Percentiles rank a stretch among this genome's conserved stretches.
These are phyloP conservation scores for Trogon melanurus DNA, from an alignment of 2,113 vertebrate species.

Conservation along the genomic window DNA sequence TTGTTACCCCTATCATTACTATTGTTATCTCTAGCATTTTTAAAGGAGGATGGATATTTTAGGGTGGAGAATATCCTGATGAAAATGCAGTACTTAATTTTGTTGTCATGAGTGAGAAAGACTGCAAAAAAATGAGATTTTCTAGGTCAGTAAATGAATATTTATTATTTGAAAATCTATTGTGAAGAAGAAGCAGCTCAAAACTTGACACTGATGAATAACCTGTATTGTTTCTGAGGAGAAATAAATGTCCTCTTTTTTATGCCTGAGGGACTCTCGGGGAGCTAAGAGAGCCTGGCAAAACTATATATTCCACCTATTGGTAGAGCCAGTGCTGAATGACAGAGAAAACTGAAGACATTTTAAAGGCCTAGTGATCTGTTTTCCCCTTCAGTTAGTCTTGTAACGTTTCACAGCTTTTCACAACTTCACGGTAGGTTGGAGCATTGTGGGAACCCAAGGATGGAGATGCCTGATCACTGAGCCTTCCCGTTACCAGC, in stretches of 20 bases:
- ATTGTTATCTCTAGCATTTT: background rate
- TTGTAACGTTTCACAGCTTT: background rate
- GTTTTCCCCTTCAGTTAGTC: background rate
- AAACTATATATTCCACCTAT: background rate
- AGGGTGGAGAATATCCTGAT: background rate
- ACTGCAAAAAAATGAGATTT: background rate
- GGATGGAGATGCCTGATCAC: background rate
- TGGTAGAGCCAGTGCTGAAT: background rate
- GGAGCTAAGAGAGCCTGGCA: background rate
- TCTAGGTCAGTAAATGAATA: constrained; percentile 45
- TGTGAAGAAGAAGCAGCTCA: background rate
- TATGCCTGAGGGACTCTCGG: background rate
- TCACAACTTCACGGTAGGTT: background rate
- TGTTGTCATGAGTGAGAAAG: background rate
- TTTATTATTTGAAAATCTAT: constrained; percentile 1
- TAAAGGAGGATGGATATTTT: background rate
- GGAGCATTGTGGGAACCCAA: background rate
- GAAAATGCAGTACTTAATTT: background rate
- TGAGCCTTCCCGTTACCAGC: background rate
- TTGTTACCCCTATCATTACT: background rate
- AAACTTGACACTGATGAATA: constrained; percentile 16
- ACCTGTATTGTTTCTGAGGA: constrained; percentile 16
- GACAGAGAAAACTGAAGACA: background rate
- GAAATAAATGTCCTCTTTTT: background rate
- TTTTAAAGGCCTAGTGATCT: background rate